phyloP scores from a whole-genome alignment of 2,113 vertebrate genomes.

The Prinia subflava region DNA sequence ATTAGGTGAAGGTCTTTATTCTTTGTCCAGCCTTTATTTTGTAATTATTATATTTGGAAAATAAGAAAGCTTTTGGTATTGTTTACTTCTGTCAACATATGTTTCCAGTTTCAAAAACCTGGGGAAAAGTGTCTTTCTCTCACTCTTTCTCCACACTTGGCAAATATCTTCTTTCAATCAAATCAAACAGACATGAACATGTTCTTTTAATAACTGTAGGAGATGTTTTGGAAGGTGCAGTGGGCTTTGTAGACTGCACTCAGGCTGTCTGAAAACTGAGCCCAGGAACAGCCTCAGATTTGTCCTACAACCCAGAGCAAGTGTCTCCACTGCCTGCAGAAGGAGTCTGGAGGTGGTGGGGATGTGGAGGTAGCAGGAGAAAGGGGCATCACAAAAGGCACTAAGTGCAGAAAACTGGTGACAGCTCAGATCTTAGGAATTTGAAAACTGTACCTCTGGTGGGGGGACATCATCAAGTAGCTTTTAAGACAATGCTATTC shows the following conservation, averaged over 20 bases:
- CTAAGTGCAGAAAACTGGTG: neutral
- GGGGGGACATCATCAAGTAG: neutral
- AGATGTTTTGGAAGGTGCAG: neutral
- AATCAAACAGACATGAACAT: neutral
- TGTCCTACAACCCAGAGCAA: fast-evolving
- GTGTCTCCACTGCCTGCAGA: too few relatives aligned
- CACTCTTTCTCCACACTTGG: neutral
- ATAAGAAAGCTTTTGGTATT: neutral
- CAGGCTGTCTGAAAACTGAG: neutral
- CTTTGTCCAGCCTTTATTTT: neutral
- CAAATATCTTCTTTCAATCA: neutral
- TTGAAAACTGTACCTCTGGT: neutral
- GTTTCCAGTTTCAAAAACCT: neutral
- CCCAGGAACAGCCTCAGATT: neutral
- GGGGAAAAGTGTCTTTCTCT: neutral
- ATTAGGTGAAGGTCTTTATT: neutral
- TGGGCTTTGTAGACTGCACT: neutral
- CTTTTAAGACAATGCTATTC: neutral
- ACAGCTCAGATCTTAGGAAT: neutral
- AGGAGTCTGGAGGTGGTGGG: neutral
- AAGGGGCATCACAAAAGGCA: neutral
- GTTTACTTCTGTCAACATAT: neutral
- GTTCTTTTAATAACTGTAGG: neutral
- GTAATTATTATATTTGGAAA: neutral
- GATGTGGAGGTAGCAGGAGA: neutral